These are phyloP conservation scores for Ctenochaetus hawaiiensis DNA, from an alignment of 2,797 vertebrate species.

Conservation along the genomic window DNA sequence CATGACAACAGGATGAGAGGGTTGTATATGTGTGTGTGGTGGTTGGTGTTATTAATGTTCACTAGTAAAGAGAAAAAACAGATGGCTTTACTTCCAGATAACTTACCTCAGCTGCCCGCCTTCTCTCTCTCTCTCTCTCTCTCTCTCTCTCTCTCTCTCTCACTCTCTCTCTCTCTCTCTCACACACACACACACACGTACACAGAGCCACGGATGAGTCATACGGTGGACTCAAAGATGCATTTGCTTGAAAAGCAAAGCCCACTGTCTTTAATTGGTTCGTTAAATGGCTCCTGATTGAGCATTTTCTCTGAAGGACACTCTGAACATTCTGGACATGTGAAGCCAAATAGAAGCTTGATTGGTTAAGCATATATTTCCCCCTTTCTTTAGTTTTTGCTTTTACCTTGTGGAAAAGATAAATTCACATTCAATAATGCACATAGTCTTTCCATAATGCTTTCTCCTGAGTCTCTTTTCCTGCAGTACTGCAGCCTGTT, in stretches of 20 bases:
- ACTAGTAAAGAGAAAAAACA: constrained; percentile 42
- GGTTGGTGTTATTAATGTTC: constrained; percentile 36
- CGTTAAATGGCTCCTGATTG: neutral
- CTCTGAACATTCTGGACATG: neutral
- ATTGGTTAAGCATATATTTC: neutral
- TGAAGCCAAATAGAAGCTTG: neutral
- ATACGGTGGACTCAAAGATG: constrained; percentile 31
- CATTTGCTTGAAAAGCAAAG: neutral
- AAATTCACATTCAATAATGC: neutral
- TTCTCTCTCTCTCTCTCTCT: neutral
- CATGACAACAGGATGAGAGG: constrained; percentile 46
- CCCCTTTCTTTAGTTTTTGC: neutral
- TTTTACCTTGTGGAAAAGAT: neutral
- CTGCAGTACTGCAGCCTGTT: constrained; percentile 1
- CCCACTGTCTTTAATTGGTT: neutral
- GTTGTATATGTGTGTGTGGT: neutral
- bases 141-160: too few species aligned
- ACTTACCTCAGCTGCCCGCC: constrained; percentile 28
- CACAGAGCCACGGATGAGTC: constrained; percentile 62
- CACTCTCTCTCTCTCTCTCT: neutral
- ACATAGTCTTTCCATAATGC: neutral
- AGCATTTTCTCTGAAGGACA: neutral
- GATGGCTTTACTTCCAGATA: constrained; percentile 50
- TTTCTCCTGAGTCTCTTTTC: neutral
- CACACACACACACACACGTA: neutral